Percentiles rank a stretch among this genome's conserved stretches.
phyloP scores from a whole-genome alignment of 2,797 vertebrate species.

The Liasis olivaceus region DNA sequence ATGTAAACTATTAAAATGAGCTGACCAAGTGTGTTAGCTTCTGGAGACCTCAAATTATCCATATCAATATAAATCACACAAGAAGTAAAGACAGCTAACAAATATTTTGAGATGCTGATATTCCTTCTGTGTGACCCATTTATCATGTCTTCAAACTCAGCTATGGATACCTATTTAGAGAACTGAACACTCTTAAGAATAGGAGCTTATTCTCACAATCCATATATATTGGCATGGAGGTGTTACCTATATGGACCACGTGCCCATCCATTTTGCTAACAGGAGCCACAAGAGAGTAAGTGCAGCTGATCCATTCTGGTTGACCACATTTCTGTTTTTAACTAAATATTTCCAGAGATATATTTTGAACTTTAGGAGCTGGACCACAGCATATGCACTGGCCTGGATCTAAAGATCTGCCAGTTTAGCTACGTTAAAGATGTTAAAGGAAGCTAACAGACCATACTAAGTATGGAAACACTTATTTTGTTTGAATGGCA shows the following conservation, averaged over 20 bases:
- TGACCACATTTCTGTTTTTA: neutral
- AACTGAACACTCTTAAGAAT: neutral
- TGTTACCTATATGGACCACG: neutral
- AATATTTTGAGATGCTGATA: neutral
- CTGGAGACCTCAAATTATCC: constrained; percentile 6
- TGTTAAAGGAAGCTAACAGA: too few species aligned
- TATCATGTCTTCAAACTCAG: too few species aligned
- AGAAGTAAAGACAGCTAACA: neutral
- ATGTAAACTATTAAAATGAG: constrained; percentile 16
- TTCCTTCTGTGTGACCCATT: neutral
- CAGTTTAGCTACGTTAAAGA: neutral
- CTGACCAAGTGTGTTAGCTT: neutral
- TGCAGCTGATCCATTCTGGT: neutral
- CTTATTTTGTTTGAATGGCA: neutral
- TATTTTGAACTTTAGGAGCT: neutral
- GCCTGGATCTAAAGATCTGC: neutral
- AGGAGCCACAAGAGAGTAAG: neutral
- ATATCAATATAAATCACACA: neutral
- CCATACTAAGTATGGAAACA: neutral
- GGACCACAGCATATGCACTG: neutral
- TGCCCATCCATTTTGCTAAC: neutral
- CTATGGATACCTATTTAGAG: neutral
- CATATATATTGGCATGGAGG: neutral
- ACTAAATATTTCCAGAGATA: too few species aligned
- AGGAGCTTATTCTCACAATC: neutral